Base-by-base conservation (phyloP, 2,888 invertebrate genomes). In the Leistus spinibarbis region DNA sequence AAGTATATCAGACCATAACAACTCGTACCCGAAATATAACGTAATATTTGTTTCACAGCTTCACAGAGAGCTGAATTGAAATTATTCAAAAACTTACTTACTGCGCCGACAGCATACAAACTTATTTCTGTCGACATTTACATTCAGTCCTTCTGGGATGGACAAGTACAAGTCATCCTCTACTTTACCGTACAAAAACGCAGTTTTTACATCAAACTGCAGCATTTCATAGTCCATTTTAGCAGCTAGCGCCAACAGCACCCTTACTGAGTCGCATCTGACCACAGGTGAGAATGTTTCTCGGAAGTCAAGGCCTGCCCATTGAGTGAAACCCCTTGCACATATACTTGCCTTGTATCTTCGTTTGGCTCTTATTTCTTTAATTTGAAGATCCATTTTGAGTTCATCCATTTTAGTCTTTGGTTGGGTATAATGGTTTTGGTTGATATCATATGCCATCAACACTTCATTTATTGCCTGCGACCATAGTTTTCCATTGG, bases 61-160 rank as follows among this genome's bases (percentile, higher is more conserved):
- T 27, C 4, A 27, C 27, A 27, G 27, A 4, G 27, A 4, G 27
- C 3, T 7, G 3, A 3, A 27, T 27, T 7, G 7, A 27, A 4
- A 7, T 27, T 7, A 7, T 27, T 27, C 4, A 27, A 7, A 27
- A 4, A 27, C 7, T 27, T 27, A 23, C 72, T 72, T 1, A 54
- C 56, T 10, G 17, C 9, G 27, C 22, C 54, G 10, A 72, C 53
- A 3, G 72, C 56, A n/a, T 19, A 83, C 81, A 16, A 71, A 57
- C 3, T 67, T 63, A 1, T 79, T 78, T 19, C 78, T 79, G 72
- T 82, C 79, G n/a, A n/a, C n/a, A n/a, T n/a, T n/a, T n/a, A n/a
- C n/a, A 13, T 79, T 71, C n/a, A n/a, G n/a, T 3, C 83, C 83
- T 69, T 81, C 77, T 62, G 83, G 84, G 54, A 82, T 81, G 24